Conservation (phyloP, 2,888 invertebrate species). For the Hesperia comma region DNA sequence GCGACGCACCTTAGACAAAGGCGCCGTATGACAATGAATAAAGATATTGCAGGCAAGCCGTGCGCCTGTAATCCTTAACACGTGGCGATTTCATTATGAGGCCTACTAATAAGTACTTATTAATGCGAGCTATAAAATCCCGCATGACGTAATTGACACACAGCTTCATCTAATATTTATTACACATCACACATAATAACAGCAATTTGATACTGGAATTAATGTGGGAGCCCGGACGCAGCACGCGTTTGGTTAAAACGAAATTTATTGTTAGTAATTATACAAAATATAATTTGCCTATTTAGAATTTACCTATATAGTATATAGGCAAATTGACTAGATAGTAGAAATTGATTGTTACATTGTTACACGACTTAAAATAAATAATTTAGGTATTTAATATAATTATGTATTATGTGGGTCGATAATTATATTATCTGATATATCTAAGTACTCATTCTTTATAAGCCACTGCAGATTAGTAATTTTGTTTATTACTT, state of each 20-base stretch:
- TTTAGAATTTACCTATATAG: too few relatives aligned
- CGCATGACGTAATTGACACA: constrained; percentile 69
- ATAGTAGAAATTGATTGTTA: too few relatives aligned
- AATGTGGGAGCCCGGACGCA: constrained; percentile 60
- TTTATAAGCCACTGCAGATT: too few relatives aligned
- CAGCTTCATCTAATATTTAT: constrained; percentile 78
- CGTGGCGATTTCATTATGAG: constrained; percentile 77
- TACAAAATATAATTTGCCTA: constrained; percentile 26
- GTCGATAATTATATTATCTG: too few relatives aligned
- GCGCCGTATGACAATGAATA: constrained; percentile 49
- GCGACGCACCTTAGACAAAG: constrained; percentile 35
- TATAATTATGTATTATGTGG: too few relatives aligned
- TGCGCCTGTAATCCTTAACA: constrained; percentile 68
- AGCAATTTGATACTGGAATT: constrained; percentile 69
- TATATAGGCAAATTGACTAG: too few relatives aligned
- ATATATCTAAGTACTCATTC: too few relatives aligned
- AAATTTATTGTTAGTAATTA: constrained; percentile 59
- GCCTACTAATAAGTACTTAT: constrained; percentile 76
- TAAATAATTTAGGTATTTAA: too few relatives aligned
- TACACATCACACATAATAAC: constrained; percentile 68
- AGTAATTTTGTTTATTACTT: too few relatives aligned
- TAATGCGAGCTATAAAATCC: constrained; percentile 65
- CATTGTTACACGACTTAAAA: too few relatives aligned
- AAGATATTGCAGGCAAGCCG: constrained; percentile 57
- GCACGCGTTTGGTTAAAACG: constrained; percentile 50